phyloP scores from a whole-genome alignment of 2,888 invertebrate species.

The Timema podura region DNA sequence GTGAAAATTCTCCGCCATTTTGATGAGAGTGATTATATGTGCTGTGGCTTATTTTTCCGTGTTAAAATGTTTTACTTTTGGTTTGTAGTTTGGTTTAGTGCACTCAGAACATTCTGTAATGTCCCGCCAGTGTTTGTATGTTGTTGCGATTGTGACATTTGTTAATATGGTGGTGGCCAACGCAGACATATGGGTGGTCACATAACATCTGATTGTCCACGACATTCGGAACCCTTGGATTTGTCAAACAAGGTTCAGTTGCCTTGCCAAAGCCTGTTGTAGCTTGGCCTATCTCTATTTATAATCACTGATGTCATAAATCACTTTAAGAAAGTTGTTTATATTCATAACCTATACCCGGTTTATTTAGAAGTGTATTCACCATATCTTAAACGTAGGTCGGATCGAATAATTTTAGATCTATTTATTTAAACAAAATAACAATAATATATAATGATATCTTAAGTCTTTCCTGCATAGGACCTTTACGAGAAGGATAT shows the following conservation, averaged over 20 bases:
- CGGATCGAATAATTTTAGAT: too few species aligned
- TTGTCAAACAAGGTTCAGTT: too few species aligned
- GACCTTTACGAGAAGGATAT: too few species aligned
- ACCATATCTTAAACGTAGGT: too few species aligned
- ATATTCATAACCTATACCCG: too few species aligned
- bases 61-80: neutral
- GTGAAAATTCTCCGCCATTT: constrained; percentile 33
- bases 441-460: too few species aligned
- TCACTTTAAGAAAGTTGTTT: too few species aligned
- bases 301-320: too few species aligned
- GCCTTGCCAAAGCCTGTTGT: neutral
- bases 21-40: constrained; percentile 28
- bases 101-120: neutral
- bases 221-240: neutral
- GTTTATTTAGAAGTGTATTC: too few species aligned
- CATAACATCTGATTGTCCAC: neutral
- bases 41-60: constrained; percentile 17
- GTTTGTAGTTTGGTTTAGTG: neutral
- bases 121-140: too few species aligned
- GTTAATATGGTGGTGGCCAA: constrained; percentile 24
- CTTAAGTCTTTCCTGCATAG: too few species aligned
- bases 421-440: too few species aligned
- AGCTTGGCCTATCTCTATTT: constrained; percentile 38
- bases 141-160: constrained; percentile 16
- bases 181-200: constrained; percentile 18